These are phyloP conservation scores for Periphyllus acericola DNA, from an alignment of 2,888 invertebrate genomes.

Conservation along the genomic window DNA sequence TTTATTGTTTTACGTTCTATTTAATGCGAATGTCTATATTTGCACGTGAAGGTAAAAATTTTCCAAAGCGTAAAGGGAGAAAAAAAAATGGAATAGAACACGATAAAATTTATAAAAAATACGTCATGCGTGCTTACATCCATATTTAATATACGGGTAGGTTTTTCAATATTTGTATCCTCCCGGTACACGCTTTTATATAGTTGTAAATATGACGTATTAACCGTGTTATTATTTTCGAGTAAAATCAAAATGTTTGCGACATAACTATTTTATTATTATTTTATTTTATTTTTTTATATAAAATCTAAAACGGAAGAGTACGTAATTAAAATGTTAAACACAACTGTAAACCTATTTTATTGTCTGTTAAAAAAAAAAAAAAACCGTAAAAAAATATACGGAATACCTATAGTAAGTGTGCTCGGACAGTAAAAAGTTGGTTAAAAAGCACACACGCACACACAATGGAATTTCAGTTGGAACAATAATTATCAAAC, in stretches of 20 bases:
- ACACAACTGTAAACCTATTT: background rate
- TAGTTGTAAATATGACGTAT: too few relatives aligned
- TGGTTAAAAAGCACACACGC: background rate
- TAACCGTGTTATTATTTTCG: too few relatives aligned
- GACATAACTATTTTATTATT: too few relatives aligned
- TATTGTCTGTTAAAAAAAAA: too few relatives aligned
- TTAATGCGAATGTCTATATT: background rate
- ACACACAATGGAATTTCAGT: background rate
- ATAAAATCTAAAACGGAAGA: background rate
- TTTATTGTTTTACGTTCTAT: conserved; percentile 1
- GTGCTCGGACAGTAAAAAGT: background rate
- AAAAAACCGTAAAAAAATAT: too few relatives aligned
- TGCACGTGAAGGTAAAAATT: background rate
- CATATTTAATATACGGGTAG: too few relatives aligned
- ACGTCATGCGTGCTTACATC: too few relatives aligned
- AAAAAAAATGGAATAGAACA: background rate
- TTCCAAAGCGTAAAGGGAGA: background rate
- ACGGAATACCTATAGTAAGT: too few relatives aligned
- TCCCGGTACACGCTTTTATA: too few relatives aligned
- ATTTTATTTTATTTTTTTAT: too few relatives aligned
- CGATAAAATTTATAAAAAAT: background rate
- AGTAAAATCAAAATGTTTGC: too few relatives aligned
- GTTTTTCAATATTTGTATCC: too few relatives aligned
- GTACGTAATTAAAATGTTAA: background rate
- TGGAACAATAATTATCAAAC: background rate